Conservation (phyloP, 2,113 vertebrate species). For the Apteryx owenii region DNA sequence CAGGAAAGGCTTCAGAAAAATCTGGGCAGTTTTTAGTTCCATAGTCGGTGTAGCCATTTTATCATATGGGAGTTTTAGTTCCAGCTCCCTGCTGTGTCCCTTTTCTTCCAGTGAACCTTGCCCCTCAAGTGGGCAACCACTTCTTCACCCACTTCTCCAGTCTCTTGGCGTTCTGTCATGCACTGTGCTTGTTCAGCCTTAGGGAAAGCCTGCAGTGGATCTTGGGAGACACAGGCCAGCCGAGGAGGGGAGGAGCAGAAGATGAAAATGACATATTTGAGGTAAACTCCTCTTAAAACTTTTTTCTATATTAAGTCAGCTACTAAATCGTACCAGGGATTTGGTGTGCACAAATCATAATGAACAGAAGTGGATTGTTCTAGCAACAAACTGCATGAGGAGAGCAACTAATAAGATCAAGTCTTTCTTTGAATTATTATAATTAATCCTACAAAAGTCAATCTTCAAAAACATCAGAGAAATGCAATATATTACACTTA, state of each 20-base stretch:
- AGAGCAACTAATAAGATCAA: not conserved
- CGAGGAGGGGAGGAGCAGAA: accelerated
- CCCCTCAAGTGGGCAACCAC: accelerated
- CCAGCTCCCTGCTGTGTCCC: not conserved
- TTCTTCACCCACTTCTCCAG: not conserved
- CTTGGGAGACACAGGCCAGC: accelerated
- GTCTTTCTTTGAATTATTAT: not conserved
- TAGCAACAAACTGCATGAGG: not conserved
- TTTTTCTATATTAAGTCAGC: not conserved
- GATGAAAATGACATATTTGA: not conserved
- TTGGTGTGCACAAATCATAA: not conserved
- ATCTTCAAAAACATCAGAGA: not conserved
- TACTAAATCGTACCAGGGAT: not conserved
- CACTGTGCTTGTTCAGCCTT: not conserved
- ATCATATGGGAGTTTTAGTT: not conserved
- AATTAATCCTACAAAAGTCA: not conserved
- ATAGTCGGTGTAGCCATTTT: not conserved
- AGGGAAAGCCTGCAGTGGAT: not conserved
- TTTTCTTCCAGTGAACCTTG: not conserved
- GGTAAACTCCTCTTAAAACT: not conserved
- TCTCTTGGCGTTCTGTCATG: not conserved
- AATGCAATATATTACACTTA: not conserved
- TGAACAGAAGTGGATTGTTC: not conserved
- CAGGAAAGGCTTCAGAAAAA: not conserved
- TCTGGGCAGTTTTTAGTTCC: not conserved